phyloP scores from a whole-genome alignment of 2,113 vertebrate genomes.

The Laterallus jamaicensis region DNA sequence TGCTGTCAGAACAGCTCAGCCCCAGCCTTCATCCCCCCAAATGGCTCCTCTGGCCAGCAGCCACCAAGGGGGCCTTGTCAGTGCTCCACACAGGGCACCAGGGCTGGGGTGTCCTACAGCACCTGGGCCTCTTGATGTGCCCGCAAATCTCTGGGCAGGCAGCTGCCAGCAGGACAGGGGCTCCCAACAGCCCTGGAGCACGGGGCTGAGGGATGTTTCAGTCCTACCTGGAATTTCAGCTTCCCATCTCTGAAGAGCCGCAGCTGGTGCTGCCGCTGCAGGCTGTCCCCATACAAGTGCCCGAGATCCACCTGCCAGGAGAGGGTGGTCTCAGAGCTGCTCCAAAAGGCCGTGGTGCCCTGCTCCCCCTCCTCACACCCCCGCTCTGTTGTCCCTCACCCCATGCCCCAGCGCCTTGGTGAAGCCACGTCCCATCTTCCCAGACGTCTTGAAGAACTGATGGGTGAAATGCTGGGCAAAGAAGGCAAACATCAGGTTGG shows the following conservation, averaged over 20 bases:
- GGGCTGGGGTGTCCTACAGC: not conserved
- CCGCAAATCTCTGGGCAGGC: not conserved
- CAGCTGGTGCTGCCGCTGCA: slow-evolving; percentile 85
- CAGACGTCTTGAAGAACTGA: slow-evolving; percentile 93
- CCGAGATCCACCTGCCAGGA: slow-evolving; percentile 86
- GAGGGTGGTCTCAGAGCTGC: fast-evolving
- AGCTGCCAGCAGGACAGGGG: not conserved
- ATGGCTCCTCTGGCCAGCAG: not conserved
- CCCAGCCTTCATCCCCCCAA: not conserved
- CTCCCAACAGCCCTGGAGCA: not conserved
- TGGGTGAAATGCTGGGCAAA: slow-evolving; percentile 98
- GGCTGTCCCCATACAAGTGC: slow-evolving; percentile 89
- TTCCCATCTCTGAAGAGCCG: slow-evolving; percentile 90
- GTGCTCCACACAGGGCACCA: fast-evolving
- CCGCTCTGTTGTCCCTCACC: slow-evolving; percentile 66
- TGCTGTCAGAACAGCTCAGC: not conserved
- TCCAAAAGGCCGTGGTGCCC: fast-evolving
- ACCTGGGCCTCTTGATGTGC: not conserved
- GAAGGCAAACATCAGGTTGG: slow-evolving; percentile 95
- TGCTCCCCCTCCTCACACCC: not conserved
- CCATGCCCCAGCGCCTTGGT: slow-evolving; percentile 91
- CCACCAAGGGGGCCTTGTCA: not conserved
- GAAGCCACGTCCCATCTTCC: slow-evolving; percentile 83
- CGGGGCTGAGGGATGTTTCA: not conserved
- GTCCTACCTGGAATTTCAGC: slow-evolving; percentile 89